A percentile compares a stretch with the other conserved stretches of the same genome.
Conservation (phyloP, 2,797 vertebrate genomes). For the Chloroceryle inda region DNA sequence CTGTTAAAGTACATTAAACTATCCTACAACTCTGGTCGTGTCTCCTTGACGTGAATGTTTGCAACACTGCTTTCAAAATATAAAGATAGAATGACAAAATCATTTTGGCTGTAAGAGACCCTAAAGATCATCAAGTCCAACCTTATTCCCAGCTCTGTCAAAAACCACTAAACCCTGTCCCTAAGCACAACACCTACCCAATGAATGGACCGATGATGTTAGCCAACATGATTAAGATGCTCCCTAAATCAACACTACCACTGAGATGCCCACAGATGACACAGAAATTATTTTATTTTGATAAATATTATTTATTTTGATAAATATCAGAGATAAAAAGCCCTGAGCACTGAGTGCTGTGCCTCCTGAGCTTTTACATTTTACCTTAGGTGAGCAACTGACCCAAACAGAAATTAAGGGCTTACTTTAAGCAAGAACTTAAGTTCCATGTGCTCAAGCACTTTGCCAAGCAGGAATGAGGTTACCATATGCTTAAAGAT, state of each 20-base stretch:
- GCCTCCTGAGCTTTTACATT: not conserved
- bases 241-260: not conserved
- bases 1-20: not conserved
- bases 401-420: not conserved
- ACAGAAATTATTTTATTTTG: slow-evolving; percentile 18
- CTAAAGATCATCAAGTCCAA: too few species aligned
- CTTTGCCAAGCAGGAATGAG: not conserved
- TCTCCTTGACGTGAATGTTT: not conserved
- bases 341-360: not conserved
- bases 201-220: not conserved
- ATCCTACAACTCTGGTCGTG: not conserved
- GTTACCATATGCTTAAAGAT: not conserved
- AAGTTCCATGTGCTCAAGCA: not conserved
- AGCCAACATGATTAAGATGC: not conserved
- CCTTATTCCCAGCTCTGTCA: too few species aligned
- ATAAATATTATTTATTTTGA: not conserved
- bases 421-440: slow-evolving; percentile 12
- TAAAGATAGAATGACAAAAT: not conserved
- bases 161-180: too few species aligned
- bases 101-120: too few species aligned
- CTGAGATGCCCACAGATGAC: not conserved
- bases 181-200: too few species aligned
- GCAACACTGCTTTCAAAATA: not conserved
- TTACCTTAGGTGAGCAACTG: not conserved
- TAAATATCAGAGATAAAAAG: not conserved